Conservation (phyloP, 1,140 invertebrate species). For the Helicorthomorpha holstii region DNA sequence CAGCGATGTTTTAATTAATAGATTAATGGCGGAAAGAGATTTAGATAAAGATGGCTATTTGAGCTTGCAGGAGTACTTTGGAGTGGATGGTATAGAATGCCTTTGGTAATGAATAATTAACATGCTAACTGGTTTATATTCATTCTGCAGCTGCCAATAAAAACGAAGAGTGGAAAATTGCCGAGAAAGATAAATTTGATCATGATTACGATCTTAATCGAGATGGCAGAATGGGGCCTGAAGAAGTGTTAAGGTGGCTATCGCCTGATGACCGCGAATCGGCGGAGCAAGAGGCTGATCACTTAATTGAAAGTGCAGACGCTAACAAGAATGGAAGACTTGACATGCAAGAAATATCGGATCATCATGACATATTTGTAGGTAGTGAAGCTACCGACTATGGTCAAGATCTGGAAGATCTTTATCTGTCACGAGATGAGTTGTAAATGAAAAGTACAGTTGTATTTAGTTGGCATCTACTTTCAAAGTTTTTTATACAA, state of each 20-base stretch:
- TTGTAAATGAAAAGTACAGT: too few species aligned
- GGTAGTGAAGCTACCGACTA: slow-evolving; percentile 93
- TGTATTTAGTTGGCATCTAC: too few species aligned
- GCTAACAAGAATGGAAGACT: slow-evolving; percentile 68
- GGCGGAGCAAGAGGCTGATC: slow-evolving; percentile 74
- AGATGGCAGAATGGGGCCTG: slow-evolving; percentile 60
- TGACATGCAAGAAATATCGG: slow-evolving; percentile 67
- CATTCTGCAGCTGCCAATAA: slow-evolving; percentile 31
- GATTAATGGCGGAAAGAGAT: slow-evolving; percentile 73
- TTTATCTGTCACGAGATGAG: slow-evolving; percentile 63
- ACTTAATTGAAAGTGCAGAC: slow-evolving; percentile 77
- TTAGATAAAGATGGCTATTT: slow-evolving; percentile 61
- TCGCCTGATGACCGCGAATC: slow-evolving; percentile 71
- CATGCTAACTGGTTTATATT: not conserved
- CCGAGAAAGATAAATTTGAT: slow-evolving; percentile 82
- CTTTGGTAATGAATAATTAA: not conserved
- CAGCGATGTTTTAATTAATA: slow-evolving; percentile 62
- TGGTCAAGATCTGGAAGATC: slow-evolving; percentile 67
- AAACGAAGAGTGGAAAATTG: slow-evolving; percentile 60
- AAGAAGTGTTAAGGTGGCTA: slow-evolving; percentile 76
- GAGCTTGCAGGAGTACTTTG: slow-evolving; percentile 65
- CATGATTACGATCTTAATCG: slow-evolving; percentile 67
- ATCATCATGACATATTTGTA: slow-evolving; percentile 81
- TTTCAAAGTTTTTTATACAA: too few species aligned
- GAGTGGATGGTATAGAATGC: slow-evolving; percentile 38